A percentile compares a stretch with the other conserved stretches of the same genome.
Conservation (phyloP, 2,888 invertebrate species). For the Chymomyza caudatula region DNA sequence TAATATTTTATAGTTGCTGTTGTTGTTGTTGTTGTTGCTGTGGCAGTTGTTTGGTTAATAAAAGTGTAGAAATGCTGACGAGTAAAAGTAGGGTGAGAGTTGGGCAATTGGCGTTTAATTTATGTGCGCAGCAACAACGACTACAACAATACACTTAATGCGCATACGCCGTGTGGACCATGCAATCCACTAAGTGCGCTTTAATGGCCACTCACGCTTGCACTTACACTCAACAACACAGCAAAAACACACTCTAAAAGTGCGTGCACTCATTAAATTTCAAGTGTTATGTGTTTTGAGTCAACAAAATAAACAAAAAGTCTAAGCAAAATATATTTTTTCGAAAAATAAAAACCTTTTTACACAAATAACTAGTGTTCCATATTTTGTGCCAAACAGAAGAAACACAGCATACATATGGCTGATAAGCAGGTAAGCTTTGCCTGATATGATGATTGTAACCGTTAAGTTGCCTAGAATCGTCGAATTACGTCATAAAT, state of each 20-base stretch:
- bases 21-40: slow-evolving; percentile 10
- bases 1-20: slow-evolving; percentile 29
- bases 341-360: no score
- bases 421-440: no score
- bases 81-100: slow-evolving; percentile 30
- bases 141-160: background rate
- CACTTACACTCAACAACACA: background rate
- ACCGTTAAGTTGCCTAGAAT: background rate
- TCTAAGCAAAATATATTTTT: background rate
- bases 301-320: no score
- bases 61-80: slow-evolving; percentile 32
- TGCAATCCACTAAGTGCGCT: background rate
- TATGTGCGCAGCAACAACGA: background rate
- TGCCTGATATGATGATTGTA: background rate
- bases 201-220: background rate
- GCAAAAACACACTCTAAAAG: background rate
- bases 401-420: no score
- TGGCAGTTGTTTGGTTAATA: background rate
- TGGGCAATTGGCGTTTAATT: slow-evolving; percentile 36
- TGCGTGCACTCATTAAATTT: background rate
- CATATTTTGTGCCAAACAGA: background rate
- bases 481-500: background rate
- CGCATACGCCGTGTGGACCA: background rate
- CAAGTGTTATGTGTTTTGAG: background rate
- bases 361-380: background rate